Evolutionary conservation across 2,797 vertebrate genomes (phyloP).

Genomic region (Oceanodroma leucorhoa): DNA sequence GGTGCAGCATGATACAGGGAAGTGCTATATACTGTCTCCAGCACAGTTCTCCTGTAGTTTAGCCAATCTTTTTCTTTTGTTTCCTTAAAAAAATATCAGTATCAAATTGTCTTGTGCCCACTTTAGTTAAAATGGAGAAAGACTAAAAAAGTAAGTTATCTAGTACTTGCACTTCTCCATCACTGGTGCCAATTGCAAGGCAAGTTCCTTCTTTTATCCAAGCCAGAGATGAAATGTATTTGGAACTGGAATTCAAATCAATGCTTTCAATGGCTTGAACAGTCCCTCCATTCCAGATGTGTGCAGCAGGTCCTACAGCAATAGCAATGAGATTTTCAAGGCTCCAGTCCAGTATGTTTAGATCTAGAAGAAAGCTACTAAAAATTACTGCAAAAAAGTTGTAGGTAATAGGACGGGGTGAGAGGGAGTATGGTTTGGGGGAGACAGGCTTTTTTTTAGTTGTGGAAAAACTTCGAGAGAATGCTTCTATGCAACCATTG

Average conservation of each 20-base stretch:
- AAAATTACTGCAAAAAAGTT: background rate
- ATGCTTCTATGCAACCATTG: background rate
- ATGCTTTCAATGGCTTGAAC: conserved; percentile 49
- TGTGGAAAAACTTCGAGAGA: background rate
- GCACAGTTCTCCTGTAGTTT: background rate
- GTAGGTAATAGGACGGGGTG: background rate
- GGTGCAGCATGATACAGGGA: background rate
- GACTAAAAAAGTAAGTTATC: background rate
- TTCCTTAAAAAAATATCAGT: background rate
- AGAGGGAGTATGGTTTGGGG: background rate
- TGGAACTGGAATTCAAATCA: conserved; percentile 47
- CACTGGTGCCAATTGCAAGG: conserved; percentile 79
- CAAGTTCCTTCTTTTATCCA: conserved; percentile 76
- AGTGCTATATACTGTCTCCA: background rate
- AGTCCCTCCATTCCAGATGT: conserved; percentile 76
- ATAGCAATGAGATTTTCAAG: conserved; percentile 75
- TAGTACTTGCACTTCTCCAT: conserved; percentile 79
- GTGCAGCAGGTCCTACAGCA: conserved; percentile 74
- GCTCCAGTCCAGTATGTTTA: conserved; percentile 80
- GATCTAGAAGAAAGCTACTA: conserved; percentile 70
- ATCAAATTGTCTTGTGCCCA: background rate
- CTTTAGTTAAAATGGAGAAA: background rate
- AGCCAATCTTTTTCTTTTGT: background rate
- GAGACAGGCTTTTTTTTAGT: background rate
- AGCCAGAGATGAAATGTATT: conserved; percentile 75